A percentile compares a stretch with the other conserved stretches of the same genome.
Conservation (phyloP, 1,140 invertebrate species). For the Steinernema khuongi region DNA sequence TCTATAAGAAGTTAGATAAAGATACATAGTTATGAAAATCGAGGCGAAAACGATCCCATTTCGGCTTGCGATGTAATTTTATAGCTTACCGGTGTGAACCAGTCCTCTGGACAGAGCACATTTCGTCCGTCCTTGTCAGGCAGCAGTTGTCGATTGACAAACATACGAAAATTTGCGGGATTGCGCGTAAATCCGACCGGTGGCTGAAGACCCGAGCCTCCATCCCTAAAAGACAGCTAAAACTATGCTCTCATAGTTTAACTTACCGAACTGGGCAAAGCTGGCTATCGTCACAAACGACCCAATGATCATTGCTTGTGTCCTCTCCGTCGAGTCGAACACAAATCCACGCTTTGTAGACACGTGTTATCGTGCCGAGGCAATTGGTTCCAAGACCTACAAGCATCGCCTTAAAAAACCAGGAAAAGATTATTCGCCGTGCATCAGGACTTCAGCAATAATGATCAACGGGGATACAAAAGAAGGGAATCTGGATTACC, state of each 20-base stretch:
- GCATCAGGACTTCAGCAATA: too few relatives aligned
- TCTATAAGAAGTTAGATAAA: not conserved
- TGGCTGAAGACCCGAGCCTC: not conserved
- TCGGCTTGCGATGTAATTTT: too few relatives aligned
- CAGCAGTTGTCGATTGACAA: not conserved
- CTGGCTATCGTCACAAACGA: not conserved
- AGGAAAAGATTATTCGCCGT: too few relatives aligned
- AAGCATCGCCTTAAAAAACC: too few relatives aligned
- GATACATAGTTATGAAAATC: not conserved
- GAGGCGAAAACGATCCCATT: not conserved
- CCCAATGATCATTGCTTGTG: not conserved
- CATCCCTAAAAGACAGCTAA: not conserved
- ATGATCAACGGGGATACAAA: too few relatives aligned
- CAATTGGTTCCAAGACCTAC: not conserved
- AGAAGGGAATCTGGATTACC: too few relatives aligned
- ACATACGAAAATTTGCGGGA: not conserved
- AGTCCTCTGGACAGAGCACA: not conserved
- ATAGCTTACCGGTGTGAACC: not conserved
- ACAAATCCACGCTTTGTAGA: not conserved
- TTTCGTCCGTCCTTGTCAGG: not conserved
- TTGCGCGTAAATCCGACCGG: not conserved
- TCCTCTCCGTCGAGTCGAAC: not conserved
- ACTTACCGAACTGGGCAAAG: not conserved
- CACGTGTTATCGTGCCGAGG: not conserved
- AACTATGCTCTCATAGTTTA: too few relatives aligned